Conservation (phyloP, 2,888 invertebrate genomes). For the Neria commutata region DNA sequence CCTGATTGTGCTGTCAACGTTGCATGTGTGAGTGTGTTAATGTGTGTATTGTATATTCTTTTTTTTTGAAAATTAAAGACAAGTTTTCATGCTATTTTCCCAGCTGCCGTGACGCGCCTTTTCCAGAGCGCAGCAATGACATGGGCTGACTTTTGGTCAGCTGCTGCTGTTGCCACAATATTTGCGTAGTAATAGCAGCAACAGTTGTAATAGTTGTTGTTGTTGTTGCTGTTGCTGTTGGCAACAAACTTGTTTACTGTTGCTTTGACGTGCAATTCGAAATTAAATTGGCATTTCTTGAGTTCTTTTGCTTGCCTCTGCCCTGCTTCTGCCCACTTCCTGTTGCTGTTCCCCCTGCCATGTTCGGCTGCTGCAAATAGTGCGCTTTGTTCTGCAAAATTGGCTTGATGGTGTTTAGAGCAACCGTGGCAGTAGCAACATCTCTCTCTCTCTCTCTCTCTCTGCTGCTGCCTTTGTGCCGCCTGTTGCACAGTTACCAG, state of each 20-base stretch:
- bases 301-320: neutral
- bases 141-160: neutral
- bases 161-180: neutral
- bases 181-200: neutral
- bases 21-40: too few relatives aligned
- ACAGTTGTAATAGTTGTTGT: neutral
- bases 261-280: neutral
- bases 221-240: neutral
- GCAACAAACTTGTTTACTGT: neutral
- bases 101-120: slow-evolving; percentile 26
- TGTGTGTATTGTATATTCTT: slow-evolving; percentile 27
- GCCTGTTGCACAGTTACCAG: too few relatives aligned
- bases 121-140: too few relatives aligned
- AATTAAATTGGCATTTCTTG: neutral
- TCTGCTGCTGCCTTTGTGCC: too few relatives aligned
- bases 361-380: too few relatives aligned
- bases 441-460: too few relatives aligned
- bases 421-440: neutral
- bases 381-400: neutral
- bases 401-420: neutral
- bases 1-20: too few relatives aligned
- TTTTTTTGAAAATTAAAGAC: slow-evolving; percentile 49
- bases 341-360: too few relatives aligned
- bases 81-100: slow-evolving; percentile 47
- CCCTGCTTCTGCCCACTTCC: too few relatives aligned